Evolutionary conservation across 2,888 invertebrate genomes (phyloP), one percentile per base, ranked within the genome.

Genomic region (Teleiodes luculella): DNA sequence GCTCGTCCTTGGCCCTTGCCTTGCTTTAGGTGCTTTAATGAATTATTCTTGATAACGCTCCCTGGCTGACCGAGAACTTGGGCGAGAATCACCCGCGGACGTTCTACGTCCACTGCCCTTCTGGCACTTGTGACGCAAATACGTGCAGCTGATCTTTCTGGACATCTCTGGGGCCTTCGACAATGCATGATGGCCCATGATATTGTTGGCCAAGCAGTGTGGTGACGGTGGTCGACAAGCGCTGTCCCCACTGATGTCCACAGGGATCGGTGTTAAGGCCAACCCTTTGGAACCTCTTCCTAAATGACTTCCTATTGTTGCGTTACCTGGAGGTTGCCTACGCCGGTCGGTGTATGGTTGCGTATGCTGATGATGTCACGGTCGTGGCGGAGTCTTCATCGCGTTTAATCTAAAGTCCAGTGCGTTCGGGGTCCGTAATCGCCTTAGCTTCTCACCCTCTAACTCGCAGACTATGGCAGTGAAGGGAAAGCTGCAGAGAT

Each of bases 81-180:
- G 70, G 0, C 69, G 24, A 14, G 0, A 11, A n/a, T 69, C 28
- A 55, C 39, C 2, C 37, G 39, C 1, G 62, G 62, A 0, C 41
- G 52, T 0, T 61, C 24, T 24, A 24, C 24, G 3, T 4, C 6
- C 24, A 24, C 24, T 3, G 24, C 24, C 24, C 24, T 24, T 1
- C 14, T 47, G 0, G 6, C 7, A 0, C 7, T 58, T 5, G 6
- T 7, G n/a, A 14, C 31, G 8, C 5, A 58, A 56, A 16, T 64
- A 66, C 47, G 63, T 64, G 0, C 57, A 60, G 11, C 56, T 55
- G 4, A 36, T 71, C 0, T 60, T 67, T 30, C 46, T 69, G 8
- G 71, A 71, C 59, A 70, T 74, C n/a, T 58, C 64, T 5, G 71
- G 69, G 0, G 74, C 72, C 4, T 74, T 74, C 51, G 61, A 64